Conservation (phyloP, 2,113 vertebrate genomes). For the Setophaga coronata region DNA sequence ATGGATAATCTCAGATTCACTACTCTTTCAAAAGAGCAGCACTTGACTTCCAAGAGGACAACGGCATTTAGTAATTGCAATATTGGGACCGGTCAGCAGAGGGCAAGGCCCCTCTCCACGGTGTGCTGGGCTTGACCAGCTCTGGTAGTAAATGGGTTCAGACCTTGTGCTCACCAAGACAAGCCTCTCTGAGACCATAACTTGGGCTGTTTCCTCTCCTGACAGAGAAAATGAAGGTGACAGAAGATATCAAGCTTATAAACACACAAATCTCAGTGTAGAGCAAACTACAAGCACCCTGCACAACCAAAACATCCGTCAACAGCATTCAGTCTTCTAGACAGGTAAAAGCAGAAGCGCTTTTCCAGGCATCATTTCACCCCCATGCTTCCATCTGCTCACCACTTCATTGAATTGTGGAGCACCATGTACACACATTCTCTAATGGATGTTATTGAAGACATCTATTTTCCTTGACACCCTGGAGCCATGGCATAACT, state of each 20-base stretch:
- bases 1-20: background rate
- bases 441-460: slow-evolving; percentile 35
- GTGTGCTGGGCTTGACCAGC: rapidly evolving
- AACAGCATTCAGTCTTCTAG: background rate
- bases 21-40: background rate
- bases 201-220: background rate
- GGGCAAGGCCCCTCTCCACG: background rate
- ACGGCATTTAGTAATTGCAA: background rate
- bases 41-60: too few species aligned
- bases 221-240: background rate
- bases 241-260: background rate
- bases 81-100: background rate
- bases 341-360: background rate
- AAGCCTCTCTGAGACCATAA: background rate
- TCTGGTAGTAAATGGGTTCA: rapidly evolving
- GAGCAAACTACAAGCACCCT: background rate
- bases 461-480: slow-evolving; percentile 33
- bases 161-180: background rate
- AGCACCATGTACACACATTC: background rate
- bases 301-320: background rate
- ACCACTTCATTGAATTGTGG: slow-evolving; percentile 13
- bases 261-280: background rate
- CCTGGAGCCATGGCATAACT: background rate
- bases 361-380: background rate
- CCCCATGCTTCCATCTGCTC: background rate